phyloP scores from a whole-genome alignment of 2,797 vertebrate genomes.

The Odontamblyopus rebecca region DNA sequence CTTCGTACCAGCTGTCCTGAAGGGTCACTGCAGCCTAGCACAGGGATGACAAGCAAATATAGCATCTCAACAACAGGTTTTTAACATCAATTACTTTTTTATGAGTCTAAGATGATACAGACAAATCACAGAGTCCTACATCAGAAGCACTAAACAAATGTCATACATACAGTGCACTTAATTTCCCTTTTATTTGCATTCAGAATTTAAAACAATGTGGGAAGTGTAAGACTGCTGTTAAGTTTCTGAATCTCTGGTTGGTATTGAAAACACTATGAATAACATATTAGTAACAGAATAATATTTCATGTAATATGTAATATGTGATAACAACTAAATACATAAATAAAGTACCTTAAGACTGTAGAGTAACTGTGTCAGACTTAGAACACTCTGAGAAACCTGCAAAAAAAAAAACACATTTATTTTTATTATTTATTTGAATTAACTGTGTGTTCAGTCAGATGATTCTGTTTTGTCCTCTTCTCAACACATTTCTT shows the following conservation, averaged over 20 bases:
- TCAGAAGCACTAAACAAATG: conserved; percentile 38
- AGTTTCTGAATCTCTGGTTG: neutral
- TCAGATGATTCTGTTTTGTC: neutral
- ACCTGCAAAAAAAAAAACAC: conserved; percentile 76
- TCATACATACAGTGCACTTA: neutral
- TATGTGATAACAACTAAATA: neutral
- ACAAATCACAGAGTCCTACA: neutral
- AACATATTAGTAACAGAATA: too few species aligned
- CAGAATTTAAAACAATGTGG: conserved; percentile 13
- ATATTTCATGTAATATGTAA: neutral
- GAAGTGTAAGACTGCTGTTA: conserved; percentile 20
- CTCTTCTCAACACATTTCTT: conserved; percentile 8
- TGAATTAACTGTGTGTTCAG: neutral
- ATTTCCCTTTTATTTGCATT: conserved; percentile 46
- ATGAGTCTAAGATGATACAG: conserved; percentile 8
- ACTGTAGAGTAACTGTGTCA: conserved; percentile 92
- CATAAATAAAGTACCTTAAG: conserved; percentile 80
- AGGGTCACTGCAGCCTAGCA: conserved; percentile 84
- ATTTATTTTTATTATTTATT: neutral
- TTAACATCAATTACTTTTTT: neutral
- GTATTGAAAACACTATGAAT: neutral
- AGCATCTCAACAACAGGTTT: neutral
- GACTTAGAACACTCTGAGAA: conserved; percentile 87
- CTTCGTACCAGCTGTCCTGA: conserved; percentile 87
- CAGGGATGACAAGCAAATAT: conserved; percentile 10